These are phyloP conservation scores for Cheilosia vulpina DNA, from an alignment of 2,888 invertebrate genomes.

Conservation along the genomic window DNA sequence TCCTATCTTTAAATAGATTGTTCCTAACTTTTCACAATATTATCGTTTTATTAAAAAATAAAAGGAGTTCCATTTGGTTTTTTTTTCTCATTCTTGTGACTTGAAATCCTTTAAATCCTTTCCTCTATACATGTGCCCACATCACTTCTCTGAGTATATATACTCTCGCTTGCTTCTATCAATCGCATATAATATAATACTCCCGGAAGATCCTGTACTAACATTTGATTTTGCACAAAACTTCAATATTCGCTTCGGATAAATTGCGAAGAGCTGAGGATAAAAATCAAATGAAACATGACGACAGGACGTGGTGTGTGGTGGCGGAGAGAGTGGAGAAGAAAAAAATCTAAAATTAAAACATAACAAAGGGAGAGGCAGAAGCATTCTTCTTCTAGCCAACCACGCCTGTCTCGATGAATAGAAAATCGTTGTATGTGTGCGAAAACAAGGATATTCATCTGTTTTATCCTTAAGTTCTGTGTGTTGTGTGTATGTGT, in stretches of 20 bases:
- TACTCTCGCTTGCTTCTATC: slow-evolving; percentile 38
- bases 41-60: slow-evolving; percentile 75
- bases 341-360: slow-evolving; percentile 65
- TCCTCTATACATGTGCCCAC: slow-evolving; percentile 29
- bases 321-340: neutral
- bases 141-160: neutral
- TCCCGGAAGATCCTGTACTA: slow-evolving; percentile 58
- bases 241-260: slow-evolving; percentile 67
- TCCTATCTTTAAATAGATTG: slow-evolving; percentile 72
- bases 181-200: slow-evolving; percentile 54
- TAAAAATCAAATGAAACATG: slow-evolving; percentile 65
- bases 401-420: slow-evolving; percentile 56
- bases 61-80: slow-evolving; percentile 20
- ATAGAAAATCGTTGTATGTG: slow-evolving; percentile 20
- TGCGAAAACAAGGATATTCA: slow-evolving; percentile 45
- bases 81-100: slow-evolving; percentile 22
- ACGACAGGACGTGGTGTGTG: slow-evolving; percentile 6
- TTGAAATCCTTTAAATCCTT: slow-evolving; percentile 68
- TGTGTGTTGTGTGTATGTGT: slow-evolving; percentile 18
- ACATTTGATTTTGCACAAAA: slow-evolving; percentile 70
- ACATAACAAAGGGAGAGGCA: slow-evolving; percentile 64
- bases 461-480: slow-evolving; percentile 41
- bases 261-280: slow-evolving; percentile 50
- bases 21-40: slow-evolving; percentile 73
- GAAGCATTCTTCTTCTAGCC: slow-evolving; percentile 26